Conservation (phyloP, 2,113 vertebrate genomes). For the Phainopepla nitens region DNA sequence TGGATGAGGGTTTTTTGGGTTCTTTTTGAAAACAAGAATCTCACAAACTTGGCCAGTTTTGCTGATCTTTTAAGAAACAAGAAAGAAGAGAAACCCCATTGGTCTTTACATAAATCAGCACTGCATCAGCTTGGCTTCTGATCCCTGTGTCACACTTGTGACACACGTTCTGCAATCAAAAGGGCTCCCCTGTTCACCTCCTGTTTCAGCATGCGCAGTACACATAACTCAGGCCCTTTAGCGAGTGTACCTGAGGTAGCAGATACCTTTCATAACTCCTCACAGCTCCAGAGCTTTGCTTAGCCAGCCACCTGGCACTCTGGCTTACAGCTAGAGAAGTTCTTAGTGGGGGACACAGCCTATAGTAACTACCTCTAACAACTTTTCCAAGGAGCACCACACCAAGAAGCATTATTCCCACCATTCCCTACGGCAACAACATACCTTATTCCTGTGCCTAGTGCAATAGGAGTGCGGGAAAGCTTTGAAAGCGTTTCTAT, state of each 20-base stretch:
- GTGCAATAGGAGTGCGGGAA: slow-evolving; percentile 81
- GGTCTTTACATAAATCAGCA: background rate
- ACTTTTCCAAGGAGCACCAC: background rate
- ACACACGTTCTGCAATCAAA: background rate
- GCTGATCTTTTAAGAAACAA: background rate
- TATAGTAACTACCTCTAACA: background rate
- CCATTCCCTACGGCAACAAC: background rate
- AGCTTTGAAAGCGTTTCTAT: slow-evolving; percentile 93
- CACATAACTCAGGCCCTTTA: background rate
- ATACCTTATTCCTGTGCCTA: slow-evolving; percentile 89
- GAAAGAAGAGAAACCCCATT: background rate
- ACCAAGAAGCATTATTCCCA: background rate
- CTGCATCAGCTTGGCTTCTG: background rate
- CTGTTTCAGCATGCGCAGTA: background rate
- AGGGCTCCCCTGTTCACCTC: background rate
- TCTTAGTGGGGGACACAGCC: background rate
- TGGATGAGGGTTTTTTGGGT: accelerated
- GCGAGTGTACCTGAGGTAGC: accelerated
- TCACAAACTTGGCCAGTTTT: background rate
- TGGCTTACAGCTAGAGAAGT: background rate
- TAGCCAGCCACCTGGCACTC: background rate
- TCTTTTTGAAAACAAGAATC: background rate
- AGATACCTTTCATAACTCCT: accelerated
- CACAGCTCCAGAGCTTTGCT: background rate
- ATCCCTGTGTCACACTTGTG: accelerated